These are phyloP conservation scores for Pygathrix nemaeus DNA, from an alignment of 2,113 vertebrate genomes.

Conservation along the genomic window DNA sequence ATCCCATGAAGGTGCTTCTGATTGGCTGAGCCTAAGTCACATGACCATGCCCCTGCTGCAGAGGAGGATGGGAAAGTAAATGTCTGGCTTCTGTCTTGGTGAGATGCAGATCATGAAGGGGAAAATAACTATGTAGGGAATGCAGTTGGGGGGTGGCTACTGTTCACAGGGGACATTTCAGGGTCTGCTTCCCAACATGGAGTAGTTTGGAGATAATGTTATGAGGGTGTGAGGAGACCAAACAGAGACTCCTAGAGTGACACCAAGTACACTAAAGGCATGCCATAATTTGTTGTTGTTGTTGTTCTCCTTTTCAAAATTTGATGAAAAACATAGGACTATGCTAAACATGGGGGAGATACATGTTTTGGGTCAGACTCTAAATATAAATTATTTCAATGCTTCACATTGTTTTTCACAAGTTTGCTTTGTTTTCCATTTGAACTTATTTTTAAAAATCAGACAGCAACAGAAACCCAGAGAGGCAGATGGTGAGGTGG, in stretches of 20 bases:
- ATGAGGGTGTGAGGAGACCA: background rate
- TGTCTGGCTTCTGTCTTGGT: background rate
- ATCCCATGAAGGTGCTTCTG: background rate
- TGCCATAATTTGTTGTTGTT: background rate
- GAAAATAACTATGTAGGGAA: background rate
- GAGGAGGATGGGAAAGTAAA: background rate
- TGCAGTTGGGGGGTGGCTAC: no score
- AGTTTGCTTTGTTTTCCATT: conserved; percentile 36
- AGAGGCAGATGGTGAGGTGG: background rate
- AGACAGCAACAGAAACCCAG: background rate
- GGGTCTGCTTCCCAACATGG: background rate
- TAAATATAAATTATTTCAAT: conserved; percentile 21
- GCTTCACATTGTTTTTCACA: conserved; percentile 1
- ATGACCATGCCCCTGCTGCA: background rate
- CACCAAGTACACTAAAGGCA: background rate
- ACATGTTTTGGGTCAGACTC: background rate
- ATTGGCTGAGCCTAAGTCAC: background rate
- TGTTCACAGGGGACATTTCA: background rate
- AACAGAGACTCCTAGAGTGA: background rate
- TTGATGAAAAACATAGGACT: conserved; percentile 28
- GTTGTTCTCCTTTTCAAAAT: background rate
- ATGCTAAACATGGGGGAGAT: background rate
- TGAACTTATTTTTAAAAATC: conserved; percentile 45
- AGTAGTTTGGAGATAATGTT: background rate
- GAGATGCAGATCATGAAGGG: background rate